Evolutionary conservation across 2,797 vertebrate species (phyloP).

Genomic region (Prunella strophiata): DNA sequence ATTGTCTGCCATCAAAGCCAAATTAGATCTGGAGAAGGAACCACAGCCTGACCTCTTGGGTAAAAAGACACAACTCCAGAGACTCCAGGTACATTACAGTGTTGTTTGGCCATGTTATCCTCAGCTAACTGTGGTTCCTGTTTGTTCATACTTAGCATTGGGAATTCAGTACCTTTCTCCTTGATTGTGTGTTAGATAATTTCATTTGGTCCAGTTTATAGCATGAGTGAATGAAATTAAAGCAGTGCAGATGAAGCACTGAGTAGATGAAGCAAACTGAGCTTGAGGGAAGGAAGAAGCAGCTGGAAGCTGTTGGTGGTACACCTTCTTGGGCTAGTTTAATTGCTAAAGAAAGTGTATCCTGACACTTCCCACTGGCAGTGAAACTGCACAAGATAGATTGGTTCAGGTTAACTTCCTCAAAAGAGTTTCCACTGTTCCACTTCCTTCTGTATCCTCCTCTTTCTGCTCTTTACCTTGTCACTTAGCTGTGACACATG

Average conservation of each 20-base stretch:
- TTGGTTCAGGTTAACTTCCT: background rate
- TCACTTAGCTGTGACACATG: background rate
- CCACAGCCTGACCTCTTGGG: constrained; percentile 84
- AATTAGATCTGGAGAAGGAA: constrained; percentile 72
- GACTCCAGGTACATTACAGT: constrained; percentile 80
- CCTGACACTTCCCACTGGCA: background rate
- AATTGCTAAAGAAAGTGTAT: background rate
- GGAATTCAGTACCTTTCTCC: background rate
- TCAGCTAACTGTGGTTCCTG: background rate
- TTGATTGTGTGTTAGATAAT: background rate
- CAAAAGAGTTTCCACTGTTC: background rate
- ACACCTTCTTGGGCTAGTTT: background rate
- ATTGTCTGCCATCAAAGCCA: constrained; percentile 75
- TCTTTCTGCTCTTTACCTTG: background rate
- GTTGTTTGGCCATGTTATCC: background rate
- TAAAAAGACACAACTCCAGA: constrained; percentile 87
- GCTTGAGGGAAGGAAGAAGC: background rate
- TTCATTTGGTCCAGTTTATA: background rate
- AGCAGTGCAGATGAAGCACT: background rate
- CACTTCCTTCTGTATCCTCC: background rate
- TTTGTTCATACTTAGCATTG: background rate
- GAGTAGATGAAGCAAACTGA: background rate
- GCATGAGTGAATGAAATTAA: background rate
- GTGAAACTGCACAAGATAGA: background rate
- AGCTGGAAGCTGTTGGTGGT: background rate